phyloP scores from a whole-genome alignment of 2,888 invertebrate species.

The Ormyrus thymus region DNA sequence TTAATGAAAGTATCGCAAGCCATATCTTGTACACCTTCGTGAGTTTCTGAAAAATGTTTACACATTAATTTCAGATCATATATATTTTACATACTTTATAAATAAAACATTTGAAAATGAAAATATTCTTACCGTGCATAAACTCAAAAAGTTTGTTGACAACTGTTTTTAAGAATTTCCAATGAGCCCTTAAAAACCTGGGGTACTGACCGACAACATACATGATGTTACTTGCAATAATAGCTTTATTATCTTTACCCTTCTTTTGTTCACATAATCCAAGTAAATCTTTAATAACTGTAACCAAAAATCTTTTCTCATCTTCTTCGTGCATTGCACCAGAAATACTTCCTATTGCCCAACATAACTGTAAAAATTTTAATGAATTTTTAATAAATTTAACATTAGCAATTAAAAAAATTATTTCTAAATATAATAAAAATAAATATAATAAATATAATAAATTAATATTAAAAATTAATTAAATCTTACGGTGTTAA shows the following conservation, averaged over 20 bases:
- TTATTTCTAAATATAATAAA: conserved; percentile 13
- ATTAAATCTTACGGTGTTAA: conserved; percentile 85
- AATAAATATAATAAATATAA: too few species aligned
- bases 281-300: conserved; percentile 97
- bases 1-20: conserved; percentile 99
- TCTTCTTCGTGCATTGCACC: conserved; percentile 99
- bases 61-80: too few species aligned
- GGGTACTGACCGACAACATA: conserved; percentile 99
- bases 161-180: conserved; percentile 99
- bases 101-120: neutral
- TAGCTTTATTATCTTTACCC: conserved; percentile 99
- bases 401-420: neutral
- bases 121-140: conserved; percentile 85
- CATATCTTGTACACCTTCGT: conserved; percentile 99
- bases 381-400: conserved; percentile 32
- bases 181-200: conserved; percentile 97
- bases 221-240: conserved; percentile 99
- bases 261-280: conserved; percentile 99
- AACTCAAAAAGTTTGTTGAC: conserved; percentile 99
- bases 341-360: conserved; percentile 99
- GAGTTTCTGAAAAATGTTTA: conserved; percentile 83
- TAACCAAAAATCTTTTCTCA: conserved; percentile 98
- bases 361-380: conserved; percentile 81
- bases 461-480: too few species aligned
- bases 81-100: neutral